Evolutionary conservation across 2,113 vertebrate species (phyloP).

Genomic region (Balaeniceps rex): DNA sequence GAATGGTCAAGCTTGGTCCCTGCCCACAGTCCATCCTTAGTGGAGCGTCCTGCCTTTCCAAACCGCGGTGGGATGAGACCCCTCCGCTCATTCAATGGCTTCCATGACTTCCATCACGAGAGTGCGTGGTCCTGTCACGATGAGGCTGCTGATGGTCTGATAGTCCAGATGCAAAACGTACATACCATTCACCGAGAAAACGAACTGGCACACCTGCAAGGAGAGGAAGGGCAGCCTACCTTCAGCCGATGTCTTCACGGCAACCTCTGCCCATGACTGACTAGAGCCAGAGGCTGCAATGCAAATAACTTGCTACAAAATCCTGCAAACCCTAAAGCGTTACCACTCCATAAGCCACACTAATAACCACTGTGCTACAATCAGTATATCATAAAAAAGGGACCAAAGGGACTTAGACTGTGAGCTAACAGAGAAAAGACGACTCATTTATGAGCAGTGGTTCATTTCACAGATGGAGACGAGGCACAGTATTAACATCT

Average conservation of each 20-base stretch:
- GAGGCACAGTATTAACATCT: slow-evolving; percentile 11
- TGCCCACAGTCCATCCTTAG: not conserved
- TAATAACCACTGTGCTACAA: not conserved
- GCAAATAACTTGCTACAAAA: not conserved
- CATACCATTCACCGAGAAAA: slow-evolving; percentile 81
- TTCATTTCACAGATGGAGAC: slow-evolving; percentile 5
- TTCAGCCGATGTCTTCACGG: not conserved
- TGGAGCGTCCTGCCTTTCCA: not conserved
- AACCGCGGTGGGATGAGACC: accelerated
- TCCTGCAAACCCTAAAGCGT: not conserved
- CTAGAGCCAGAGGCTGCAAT: not conserved
- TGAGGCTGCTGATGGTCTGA: slow-evolving; percentile 79
- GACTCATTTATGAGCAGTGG: not conserved
- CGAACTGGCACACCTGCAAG: slow-evolving; percentile 83
- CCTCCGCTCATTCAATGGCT: slow-evolving; percentile 63
- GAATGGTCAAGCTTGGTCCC: not conserved
- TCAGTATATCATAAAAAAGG: not conserved
- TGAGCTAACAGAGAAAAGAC: not conserved
- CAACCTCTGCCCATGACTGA: not conserved
- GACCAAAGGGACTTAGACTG: not conserved
- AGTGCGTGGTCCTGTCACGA: slow-evolving; percentile 84
- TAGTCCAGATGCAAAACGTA: slow-evolving; percentile 82
- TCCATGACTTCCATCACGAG: slow-evolving; percentile 86
- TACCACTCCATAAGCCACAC: not conserved
- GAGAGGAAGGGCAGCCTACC: not conserved